phyloP scores from a whole-genome alignment of 2,797 vertebrate genomes.

The Eulemur mongoz region DNA sequence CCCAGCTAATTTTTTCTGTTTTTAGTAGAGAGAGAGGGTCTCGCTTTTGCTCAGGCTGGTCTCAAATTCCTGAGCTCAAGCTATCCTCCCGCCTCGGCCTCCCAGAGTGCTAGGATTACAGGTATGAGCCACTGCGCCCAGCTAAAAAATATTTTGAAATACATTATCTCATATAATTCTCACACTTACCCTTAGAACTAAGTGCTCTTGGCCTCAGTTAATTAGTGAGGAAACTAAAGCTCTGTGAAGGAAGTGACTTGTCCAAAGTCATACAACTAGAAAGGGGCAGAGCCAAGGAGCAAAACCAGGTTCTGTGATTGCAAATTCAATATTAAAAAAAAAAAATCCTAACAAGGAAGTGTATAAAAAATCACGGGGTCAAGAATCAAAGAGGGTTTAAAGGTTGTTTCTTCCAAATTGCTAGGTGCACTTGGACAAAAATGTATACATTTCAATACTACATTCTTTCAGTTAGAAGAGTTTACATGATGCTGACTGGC shows the following conservation, averaged over 20 bases:
- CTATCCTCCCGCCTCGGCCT: too few species aligned
- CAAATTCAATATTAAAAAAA: not conserved
- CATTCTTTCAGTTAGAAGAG: not conserved
- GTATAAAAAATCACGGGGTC: not conserved
- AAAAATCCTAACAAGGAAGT: not conserved
- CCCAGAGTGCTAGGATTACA: too few species aligned
- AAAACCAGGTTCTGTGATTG: not conserved
- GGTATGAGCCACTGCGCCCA: too few species aligned
- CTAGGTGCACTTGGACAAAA: not conserved
- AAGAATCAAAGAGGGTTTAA: not conserved
- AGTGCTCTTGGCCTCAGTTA: not conserved
- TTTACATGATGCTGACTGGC: not conserved
- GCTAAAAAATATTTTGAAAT: conserved; percentile 15
- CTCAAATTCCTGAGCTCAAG: too few species aligned
- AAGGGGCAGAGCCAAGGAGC: not conserved
- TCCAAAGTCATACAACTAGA: not conserved
- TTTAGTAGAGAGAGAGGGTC: too few species aligned
- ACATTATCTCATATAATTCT: not conserved
- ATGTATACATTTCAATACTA: not conserved
- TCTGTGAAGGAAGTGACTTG: not conserved
- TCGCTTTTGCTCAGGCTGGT: too few species aligned
- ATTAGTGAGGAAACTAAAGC: not conserved
- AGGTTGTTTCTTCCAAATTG: not conserved
- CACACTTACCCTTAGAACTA: not conserved
- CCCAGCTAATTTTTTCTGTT: too few species aligned